A percentile compares a stretch with the other conserved stretches of the same genome.
These are phyloP conservation scores for Eubucco bourcierii DNA, from an alignment of 2,113 vertebrate genomes.

Conservation along the genomic window DNA sequence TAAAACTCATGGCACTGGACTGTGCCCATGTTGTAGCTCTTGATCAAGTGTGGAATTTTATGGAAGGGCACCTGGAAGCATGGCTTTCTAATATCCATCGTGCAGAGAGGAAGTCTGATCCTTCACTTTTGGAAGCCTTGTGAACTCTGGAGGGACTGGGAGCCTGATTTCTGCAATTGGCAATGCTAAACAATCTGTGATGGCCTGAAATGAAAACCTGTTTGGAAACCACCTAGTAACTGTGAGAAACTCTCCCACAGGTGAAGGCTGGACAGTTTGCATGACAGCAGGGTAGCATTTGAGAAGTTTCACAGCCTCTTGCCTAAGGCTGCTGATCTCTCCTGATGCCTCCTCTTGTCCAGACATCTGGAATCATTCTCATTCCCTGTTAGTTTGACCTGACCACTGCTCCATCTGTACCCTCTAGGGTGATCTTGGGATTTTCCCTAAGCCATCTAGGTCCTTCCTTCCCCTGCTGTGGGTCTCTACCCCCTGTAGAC, in stretches of 20 bases:
- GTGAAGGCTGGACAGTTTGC: not conserved
- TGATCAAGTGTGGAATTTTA: not conserved
- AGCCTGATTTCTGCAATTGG: not conserved
- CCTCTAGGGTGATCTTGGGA: no score
- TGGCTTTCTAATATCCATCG: not conserved
- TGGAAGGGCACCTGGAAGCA: not conserved
- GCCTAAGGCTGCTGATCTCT: no score
- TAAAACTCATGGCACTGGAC: no score
- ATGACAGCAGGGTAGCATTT: not conserved
- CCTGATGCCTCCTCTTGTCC: no score
- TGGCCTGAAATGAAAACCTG: not conserved
- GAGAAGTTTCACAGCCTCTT: not conserved
- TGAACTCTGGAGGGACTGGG: not conserved
- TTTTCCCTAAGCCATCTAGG: no score
- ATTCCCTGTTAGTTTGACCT: no score
- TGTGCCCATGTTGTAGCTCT: not conserved
- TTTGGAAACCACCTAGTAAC: not conserved
- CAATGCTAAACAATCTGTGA: not conserved
- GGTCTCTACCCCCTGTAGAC: no score
- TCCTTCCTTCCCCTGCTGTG: no score
- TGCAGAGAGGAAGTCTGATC: not conserved
- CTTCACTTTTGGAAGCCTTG: not conserved
- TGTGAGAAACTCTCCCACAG: not conserved
- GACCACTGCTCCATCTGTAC: no score
- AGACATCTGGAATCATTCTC: no score